Base-by-base conservation (phyloP, 2,797 vertebrate species). In the Tolypeutes matacus region DNA sequence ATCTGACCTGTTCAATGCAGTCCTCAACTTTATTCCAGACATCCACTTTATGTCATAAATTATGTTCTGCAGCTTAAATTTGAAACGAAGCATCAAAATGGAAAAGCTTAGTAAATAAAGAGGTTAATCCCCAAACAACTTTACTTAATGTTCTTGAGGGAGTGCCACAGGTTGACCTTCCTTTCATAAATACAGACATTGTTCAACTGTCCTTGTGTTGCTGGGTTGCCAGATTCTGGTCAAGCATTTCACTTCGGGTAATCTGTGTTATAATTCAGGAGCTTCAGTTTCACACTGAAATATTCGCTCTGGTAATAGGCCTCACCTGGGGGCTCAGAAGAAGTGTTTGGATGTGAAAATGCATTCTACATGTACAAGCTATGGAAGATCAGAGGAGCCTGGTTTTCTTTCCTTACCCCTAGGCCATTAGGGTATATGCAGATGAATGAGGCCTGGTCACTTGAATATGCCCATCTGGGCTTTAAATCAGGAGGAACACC, bases 11-110 rank as follows among this genome's bases (percentile, higher is more conserved):
- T 78, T 83, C 51, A 36, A 17, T 34, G n/a, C 98, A 98, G 99
- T 99, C 99, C 11, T 80, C 72, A 46, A 9, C 0, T 49, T 29
- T 93, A 73, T 36, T 85, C 39, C 70, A 13, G 60, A 85, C 80
- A 88, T 42, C 12, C n/a, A n/a, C 36, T 84, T 99, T 99, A 98
- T 99, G 99, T 97, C 98, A 98, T 97, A 99, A 98, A 97, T n/a
- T 99, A 98, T 99, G 99, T 96, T 99, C 99, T 92, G 99, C 99
- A 88, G 99, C 99, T 84, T 99, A 99, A 76, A 99, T 99, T 97
- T 99, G 8, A 60, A 69, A 83, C 99, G 98, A 99, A n/a, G n/a
- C n/a, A 14, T 99, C 99, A 93, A n/a, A n/a, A n/a, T n/a, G n/a
- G n/a, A n/a, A n/a, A n/a, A n/a, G n/a, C n/a, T n/a, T n/a, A n/a